Conservation (phyloP, 2,888 invertebrate species). For the Myopa tessellatipennis region DNA sequence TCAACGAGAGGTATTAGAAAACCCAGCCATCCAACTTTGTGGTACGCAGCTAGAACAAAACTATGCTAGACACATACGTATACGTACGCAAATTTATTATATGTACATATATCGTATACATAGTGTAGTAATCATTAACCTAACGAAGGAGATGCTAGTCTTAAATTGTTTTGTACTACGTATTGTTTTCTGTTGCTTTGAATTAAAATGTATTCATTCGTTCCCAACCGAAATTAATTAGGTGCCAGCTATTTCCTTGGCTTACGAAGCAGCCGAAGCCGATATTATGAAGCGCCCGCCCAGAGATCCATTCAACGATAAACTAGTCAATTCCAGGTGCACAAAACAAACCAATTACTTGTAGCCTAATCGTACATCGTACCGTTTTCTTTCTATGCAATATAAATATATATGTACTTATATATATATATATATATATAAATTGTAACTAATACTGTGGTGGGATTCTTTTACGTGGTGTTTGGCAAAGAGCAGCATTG, state of each 20-base stretch:
- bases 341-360: slow-evolving; percentile 47
- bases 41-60: slow-evolving; percentile 12
- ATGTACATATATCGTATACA: not conserved
- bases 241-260: slow-evolving; percentile 87
- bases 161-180: not conserved
- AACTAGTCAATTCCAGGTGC: slow-evolving; percentile 80
- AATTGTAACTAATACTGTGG: slow-evolving; percentile 27
- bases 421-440: slow-evolving; percentile 23
- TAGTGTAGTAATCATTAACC: no score
- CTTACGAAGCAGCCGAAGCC: slow-evolving; percentile 86
- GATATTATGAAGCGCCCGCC: slow-evolving; percentile 91
- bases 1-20: slow-evolving; percentile 88
- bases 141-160: not conserved
- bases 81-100: not conserved
- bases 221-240: slow-evolving; percentile 46
- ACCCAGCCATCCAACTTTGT: not conserved
- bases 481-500: slow-evolving; percentile 20
- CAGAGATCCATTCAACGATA: slow-evolving; percentile 84
- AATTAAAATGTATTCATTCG: slow-evolving; percentile 31
- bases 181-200: slow-evolving; percentile 7
- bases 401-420: slow-evolving; percentile 22
- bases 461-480: slow-evolving; percentile 34
- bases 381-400: not conserved
- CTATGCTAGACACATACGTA: not conserved
- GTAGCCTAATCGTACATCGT: slow-evolving; percentile 21